Evolutionary conservation across 2,113 vertebrate genomes (phyloP).

Genomic region (Hiodon alosoides): DNA sequence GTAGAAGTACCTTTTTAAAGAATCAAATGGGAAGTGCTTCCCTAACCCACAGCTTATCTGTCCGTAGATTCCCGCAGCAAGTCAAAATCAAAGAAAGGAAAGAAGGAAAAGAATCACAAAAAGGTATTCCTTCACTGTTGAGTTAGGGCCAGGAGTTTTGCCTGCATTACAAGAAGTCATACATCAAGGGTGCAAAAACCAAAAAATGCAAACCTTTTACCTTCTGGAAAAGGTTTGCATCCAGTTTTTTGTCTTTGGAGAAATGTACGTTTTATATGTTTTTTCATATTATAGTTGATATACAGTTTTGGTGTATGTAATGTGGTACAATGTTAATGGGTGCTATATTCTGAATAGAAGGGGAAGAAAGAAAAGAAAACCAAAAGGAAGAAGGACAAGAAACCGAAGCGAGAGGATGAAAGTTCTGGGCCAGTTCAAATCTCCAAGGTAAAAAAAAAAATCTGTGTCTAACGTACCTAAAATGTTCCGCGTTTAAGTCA

Average conservation of each 20-base stretch:
- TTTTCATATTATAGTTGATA: neutral
- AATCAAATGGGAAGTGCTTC: neutral
- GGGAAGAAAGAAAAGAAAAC: slow-evolving; percentile 76
- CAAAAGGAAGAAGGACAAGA: slow-evolving; percentile 81
- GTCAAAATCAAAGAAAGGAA: slow-evolving; percentile 76
- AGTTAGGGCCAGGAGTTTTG: neutral
- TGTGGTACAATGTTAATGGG: neutral
- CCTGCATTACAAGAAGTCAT: too few species aligned
- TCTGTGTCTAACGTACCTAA: neutral
- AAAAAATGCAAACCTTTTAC: too few species aligned
- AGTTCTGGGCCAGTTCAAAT: slow-evolving; percentile 73
- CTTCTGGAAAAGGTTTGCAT: too few species aligned
- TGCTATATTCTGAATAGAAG: slow-evolving; percentile 56
- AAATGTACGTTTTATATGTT: neutral
- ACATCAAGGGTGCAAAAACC: too few species aligned
- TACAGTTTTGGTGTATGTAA: neutral
- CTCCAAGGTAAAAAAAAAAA: slow-evolving; percentile 68
- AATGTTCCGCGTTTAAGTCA: too few species aligned
- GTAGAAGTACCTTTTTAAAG: neutral
- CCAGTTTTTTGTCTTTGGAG: neutral
- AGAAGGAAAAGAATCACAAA: slow-evolving; percentile 78
- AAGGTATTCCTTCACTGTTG: slow-evolving; percentile 59
- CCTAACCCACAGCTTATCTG: slow-evolving; percentile 2
- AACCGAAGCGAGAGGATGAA: slow-evolving; percentile 65
- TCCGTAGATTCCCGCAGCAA: slow-evolving; percentile 62